Evolutionary conservation across 2,113 vertebrate species (phyloP).

Genomic region (Malaclemys terrapin): DNA sequence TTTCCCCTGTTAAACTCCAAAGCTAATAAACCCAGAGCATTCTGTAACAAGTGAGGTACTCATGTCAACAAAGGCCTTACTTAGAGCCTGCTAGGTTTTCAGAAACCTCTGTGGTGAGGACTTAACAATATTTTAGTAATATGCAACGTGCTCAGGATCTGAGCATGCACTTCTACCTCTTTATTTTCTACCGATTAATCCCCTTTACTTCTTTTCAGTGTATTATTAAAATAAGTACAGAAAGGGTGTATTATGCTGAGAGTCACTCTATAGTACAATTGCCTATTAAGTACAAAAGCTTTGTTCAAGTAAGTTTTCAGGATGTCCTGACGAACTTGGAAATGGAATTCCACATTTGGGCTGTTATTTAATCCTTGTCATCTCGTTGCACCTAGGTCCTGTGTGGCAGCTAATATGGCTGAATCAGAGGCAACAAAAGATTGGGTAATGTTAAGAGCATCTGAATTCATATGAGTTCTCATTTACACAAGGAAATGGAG

Average conservation of each 20-base stretch:
- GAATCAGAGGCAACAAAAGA: slow-evolving; percentile 56
- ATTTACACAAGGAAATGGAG: slow-evolving; percentile 19
- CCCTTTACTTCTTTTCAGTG: slow-evolving; percentile 43
- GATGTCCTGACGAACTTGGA: slow-evolving; percentile 53
- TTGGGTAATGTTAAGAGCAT: background rate
- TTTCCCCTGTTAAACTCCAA: slow-evolving; percentile 52
- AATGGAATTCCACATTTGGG: slow-evolving; percentile 56
- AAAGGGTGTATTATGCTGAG: slow-evolving; percentile 65
- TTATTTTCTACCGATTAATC: slow-evolving; percentile 67
- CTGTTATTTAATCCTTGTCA: slow-evolving; percentile 14
- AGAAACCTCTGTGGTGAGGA: slow-evolving; percentile 63
- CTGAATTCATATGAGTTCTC: slow-evolving; percentile 50
- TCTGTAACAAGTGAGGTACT: slow-evolving; percentile 59
- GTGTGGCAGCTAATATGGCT: slow-evolving; percentile 24
- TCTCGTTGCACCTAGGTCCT: slow-evolving; percentile 18
- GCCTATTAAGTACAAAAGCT: slow-evolving; percentile 63
- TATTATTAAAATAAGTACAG: slow-evolving; percentile 71
- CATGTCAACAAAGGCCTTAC: slow-evolving; percentile 76
- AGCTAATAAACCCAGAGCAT: slow-evolving; percentile 51
- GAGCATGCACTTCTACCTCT: slow-evolving; percentile 39
- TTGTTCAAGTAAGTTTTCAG: slow-evolving; percentile 62
- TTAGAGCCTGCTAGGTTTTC: slow-evolving; percentile 41
- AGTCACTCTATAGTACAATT: slow-evolving; percentile 61
- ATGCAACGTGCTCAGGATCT: background rate
- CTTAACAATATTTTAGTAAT: slow-evolving; percentile 65